These are phyloP conservation scores for Tridacna crocea DNA, from an alignment of 2,888 invertebrate genomes.

Conservation along the genomic window DNA sequence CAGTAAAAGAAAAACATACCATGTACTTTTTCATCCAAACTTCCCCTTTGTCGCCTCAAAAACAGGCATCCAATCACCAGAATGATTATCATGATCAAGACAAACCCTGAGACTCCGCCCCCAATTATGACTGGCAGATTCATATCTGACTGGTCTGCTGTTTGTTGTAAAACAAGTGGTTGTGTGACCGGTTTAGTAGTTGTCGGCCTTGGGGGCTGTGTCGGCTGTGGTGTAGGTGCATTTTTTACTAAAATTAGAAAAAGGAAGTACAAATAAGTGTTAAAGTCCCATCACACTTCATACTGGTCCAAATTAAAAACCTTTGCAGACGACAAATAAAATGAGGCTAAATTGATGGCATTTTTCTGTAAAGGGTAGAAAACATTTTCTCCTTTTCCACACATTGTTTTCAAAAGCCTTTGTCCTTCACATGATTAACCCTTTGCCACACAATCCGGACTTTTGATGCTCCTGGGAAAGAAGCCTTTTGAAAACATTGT, in stretches of 20 bases:
- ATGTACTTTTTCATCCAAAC: constrained; percentile 53
- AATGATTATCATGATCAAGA: constrained; percentile 63
- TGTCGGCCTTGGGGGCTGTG: constrained; percentile 24
- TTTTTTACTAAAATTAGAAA: constrained; percentile 38
- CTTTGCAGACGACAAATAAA: too few species aligned
- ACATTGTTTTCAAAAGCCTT: too few species aligned
- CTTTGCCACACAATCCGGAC: too few species aligned
- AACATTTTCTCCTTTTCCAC: too few species aligned
- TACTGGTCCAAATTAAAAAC: too few species aligned
- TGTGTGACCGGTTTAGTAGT: constrained; percentile 26
- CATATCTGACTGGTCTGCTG: constrained; percentile 41
- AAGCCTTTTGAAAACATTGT: too few species aligned
- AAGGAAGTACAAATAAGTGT: neutral
- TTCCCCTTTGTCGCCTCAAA: constrained; percentile 25
- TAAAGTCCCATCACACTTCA: neutral
- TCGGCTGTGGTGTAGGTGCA: constrained; percentile 38
- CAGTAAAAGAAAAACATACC: constrained; percentile 26
- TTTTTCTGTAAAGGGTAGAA: too few species aligned
- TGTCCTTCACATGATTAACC: too few species aligned
- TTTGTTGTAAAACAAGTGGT: constrained; percentile 16
- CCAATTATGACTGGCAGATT: constrained; percentile 61
- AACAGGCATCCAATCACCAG: constrained; percentile 60
- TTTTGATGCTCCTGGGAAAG: too few species aligned
- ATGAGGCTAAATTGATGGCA: too few species aligned
- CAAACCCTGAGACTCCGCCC: constrained; percentile 63